phyloP scores from a whole-genome alignment of 1,140 invertebrate species.

The Drosophila nebulosa region DNA sequence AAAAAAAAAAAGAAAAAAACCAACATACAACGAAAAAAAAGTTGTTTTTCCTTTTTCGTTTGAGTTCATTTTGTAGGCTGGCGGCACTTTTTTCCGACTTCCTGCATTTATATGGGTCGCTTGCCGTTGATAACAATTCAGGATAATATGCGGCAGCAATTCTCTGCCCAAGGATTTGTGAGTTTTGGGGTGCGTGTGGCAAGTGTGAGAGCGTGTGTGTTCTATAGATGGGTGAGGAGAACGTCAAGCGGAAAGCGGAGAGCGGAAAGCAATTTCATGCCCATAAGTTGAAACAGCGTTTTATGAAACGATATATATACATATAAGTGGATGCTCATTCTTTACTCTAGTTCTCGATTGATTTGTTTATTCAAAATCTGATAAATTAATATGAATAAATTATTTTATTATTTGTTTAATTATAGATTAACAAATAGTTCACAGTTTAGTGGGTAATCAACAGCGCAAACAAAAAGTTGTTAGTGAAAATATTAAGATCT shows the following conservation, averaged over 20 bases:
- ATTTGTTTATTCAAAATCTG: not conserved
- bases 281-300: slow-evolving; percentile 62
- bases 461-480: too few relatives aligned
- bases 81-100: slow-evolving; percentile 20
- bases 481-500: too few relatives aligned
- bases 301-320: not conserved
- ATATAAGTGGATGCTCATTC: slow-evolving; percentile 10
- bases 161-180: slow-evolving; percentile 29
- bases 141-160: slow-evolving; percentile 50
- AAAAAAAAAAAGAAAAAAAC: slow-evolving; percentile 18
- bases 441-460: too few relatives aligned
- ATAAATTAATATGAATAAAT: too few relatives aligned
- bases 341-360: not conserved
- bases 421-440: too few relatives aligned
- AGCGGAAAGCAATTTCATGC: slow-evolving; percentile 70
- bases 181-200: not conserved
- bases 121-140: slow-evolving; percentile 63
- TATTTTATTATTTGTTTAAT: too few relatives aligned
- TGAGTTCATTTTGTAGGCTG: slow-evolving; percentile 63
- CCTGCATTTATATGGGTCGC: slow-evolving; percentile 73
- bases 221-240: not conserved
- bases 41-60: slow-evolving; percentile 59
- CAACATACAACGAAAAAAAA: slow-evolving; percentile 2
- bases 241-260: not conserved
- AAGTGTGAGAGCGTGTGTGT: not conserved